Evolutionary conservation across 2,888 invertebrate genomes (phyloP).

Genomic region (Harmothoe impar): DNA sequence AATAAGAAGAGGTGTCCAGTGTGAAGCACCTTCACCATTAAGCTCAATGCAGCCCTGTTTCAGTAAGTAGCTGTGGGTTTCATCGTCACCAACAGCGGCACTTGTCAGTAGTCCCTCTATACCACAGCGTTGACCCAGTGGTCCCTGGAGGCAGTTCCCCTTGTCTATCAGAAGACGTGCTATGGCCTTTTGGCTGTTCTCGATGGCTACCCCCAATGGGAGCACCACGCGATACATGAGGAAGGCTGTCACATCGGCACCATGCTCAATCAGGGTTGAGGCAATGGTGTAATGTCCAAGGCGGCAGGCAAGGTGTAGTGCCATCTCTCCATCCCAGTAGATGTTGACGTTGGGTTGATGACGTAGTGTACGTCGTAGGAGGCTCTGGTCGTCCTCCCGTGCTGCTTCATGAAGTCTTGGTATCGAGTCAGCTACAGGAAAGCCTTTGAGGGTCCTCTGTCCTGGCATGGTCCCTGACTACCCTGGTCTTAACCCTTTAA

Average conservation of each 20-base stretch:
- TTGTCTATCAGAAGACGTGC: not conserved
- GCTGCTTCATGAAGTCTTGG: not conserved
- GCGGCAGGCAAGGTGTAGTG: not conserved
- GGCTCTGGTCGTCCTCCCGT: not conserved
- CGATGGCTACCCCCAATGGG: slow-evolving; percentile 1
- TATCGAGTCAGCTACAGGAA: not conserved
- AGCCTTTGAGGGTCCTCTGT: not conserved
- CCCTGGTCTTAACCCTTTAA: too few species aligned
- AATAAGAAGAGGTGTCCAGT: not conserved
- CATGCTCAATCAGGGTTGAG: not conserved
- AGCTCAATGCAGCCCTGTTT: not conserved
- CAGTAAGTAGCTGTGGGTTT: not conserved
- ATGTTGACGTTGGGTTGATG: not conserved
- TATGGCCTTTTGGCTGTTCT: not conserved
- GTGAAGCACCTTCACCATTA: not conserved
- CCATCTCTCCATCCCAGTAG: slow-evolving; percentile 25
- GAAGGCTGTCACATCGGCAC: not conserved
- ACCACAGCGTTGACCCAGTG: not conserved
- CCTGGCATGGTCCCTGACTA: not conserved
- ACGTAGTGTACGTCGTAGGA: not conserved
- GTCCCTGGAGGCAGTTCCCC: not conserved
- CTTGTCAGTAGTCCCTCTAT: not conserved
- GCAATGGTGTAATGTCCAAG: not conserved
- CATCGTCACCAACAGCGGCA: not conserved
- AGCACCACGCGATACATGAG: not conserved